Evolutionary conservation across 2,113 vertebrate genomes (phyloP).

Genomic region (Parus major): DNA sequence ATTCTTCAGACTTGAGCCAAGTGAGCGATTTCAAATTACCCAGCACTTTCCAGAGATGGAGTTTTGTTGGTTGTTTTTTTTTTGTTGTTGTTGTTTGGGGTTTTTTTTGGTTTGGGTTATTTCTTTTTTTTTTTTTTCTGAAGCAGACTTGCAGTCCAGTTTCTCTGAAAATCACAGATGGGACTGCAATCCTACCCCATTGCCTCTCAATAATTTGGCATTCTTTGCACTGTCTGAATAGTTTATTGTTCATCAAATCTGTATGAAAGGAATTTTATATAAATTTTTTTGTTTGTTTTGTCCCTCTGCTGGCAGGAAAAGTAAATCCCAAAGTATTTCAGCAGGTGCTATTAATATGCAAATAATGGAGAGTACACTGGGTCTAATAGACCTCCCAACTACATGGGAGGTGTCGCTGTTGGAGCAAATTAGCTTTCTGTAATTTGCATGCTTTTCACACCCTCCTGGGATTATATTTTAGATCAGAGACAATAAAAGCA

Average conservation of each 20-base stretch:
- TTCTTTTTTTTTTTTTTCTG: background rate
- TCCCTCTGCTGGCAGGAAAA: conserved; percentile 78
- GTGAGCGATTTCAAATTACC: conserved; percentile 29
- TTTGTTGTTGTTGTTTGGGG: background rate
- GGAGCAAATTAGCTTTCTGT: conserved; percentile 83
- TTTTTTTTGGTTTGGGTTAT: background rate
- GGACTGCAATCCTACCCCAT: background rate
- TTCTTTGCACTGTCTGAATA: conserved; percentile 38
- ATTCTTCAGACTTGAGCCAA: conserved; percentile 43
- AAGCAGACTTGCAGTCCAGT: background rate
- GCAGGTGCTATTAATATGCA: conserved; percentile 84
- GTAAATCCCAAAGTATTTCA: conserved; percentile 81
- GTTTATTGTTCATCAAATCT: conserved; percentile 62
- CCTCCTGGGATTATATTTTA: conserved; percentile 82
- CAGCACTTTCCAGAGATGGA: conserved; percentile 31
- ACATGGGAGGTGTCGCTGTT: conserved; percentile 79
- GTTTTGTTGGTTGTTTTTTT: no score
- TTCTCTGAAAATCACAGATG: conserved; percentile 36
- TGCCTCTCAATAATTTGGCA: conserved; percentile 39
- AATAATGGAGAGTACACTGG: conserved; percentile 75
- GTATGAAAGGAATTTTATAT: conserved; percentile 66
- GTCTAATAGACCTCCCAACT: conserved; percentile 82
- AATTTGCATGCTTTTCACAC: conserved; percentile 78
- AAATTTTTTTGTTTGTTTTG: conserved; percentile 57
- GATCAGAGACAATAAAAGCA: conserved; percentile 82